Base-by-base conservation (phyloP, 2,113 vertebrate genomes). In the Balaenoptera acutorostrata region DNA sequence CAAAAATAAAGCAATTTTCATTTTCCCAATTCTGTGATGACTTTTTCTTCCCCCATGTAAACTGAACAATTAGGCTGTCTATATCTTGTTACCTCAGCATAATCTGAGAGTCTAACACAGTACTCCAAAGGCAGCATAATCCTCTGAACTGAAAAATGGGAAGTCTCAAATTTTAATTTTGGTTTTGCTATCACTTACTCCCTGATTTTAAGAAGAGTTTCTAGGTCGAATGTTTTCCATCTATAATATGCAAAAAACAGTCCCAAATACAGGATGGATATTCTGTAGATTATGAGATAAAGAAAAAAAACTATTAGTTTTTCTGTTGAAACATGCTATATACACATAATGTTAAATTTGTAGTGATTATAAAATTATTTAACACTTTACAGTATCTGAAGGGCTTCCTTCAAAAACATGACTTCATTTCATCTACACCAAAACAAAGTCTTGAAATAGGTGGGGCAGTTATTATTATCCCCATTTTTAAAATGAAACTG, bases 321-420 rank as follows among this genome's bases (percentile, higher is more conserved):
- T 88, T 59, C 39, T 84, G 9, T n/a, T 59, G 71, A 92, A 91
- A 68, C 2, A 20, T 77, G 23, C 41, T 68, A 90, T 68, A 90
- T 57, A 85, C 25, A 36, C 6, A 55, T 27, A 88, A 69, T 33
- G 15, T 64, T 92, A 84, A 80, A 66, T 72, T 59, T 88, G 64
- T 36, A 68, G 27, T 68, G 66, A 93, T 75, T 90, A 52, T 72
- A n/a, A 49, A 93, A 86, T 93, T 74, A 96, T 57, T 72, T 71
- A 74, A 68, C 5, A 72, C 59, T 83, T 81, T 44, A 80, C 0
- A 93, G 25, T 61, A 55, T 75, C 81, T 25, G 83, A 33, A 77
- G 8, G 18, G 39, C 14, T 63, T 69, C 39, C 74, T 82, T 90
- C 39, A 92, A 93, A 93, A 90, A 71, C 44, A 39, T 57, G 10